Conservation (phyloP, 2,888 invertebrate genomes). For the Prenolepis imparis region DNA sequence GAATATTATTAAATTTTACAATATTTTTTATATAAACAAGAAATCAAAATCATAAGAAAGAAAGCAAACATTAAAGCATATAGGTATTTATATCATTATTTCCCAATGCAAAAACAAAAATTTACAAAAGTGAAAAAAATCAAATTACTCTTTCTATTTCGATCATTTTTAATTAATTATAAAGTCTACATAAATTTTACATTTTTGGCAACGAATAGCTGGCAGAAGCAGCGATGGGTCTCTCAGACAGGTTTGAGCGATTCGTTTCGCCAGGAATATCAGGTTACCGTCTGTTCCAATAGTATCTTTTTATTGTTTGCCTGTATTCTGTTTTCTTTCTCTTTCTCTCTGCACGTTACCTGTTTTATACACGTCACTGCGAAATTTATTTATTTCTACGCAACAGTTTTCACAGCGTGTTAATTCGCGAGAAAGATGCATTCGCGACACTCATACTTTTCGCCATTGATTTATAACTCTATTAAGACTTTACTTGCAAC, state of each 20-base stretch:
- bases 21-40: background rate
- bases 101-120: background rate
- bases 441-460: background rate
- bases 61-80: background rate
- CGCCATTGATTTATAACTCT: background rate
- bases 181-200: background rate
- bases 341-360: background rate
- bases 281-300: conserved; percentile 50
- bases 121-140: background rate
- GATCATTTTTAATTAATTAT: background rate
- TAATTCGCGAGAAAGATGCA: background rate
- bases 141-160: background rate
- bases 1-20: background rate
- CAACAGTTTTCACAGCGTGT: conserved; percentile 4
- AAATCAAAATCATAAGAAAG: background rate
- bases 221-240: conserved; percentile 21
- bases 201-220: background rate
- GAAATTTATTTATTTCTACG: background rate
- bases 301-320: conserved; percentile 43
- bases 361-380: background rate
- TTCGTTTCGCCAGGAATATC: conserved; percentile 59
- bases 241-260: conserved; percentile 46
- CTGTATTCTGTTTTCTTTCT: background rate
- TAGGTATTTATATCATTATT: background rate
- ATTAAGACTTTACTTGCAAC: background rate